Evolutionary conservation across 2,113 vertebrate genomes (phyloP).

Genomic region (Steatornis caripensis): DNA sequence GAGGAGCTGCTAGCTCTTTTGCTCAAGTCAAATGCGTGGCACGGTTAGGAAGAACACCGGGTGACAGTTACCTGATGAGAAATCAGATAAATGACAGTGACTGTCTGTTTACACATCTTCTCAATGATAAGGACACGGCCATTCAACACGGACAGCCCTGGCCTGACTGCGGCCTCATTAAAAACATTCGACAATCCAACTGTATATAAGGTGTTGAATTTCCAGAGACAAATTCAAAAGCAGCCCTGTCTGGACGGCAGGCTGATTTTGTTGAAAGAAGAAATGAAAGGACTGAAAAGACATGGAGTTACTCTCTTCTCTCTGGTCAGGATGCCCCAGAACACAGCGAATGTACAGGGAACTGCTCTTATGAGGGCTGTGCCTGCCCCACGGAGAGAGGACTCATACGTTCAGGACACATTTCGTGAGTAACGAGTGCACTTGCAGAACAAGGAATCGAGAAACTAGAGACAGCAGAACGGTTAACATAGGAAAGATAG

Average conservation of each 20-base stretch:
- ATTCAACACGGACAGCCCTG: neutral
- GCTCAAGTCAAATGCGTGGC: neutral
- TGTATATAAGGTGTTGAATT: neutral
- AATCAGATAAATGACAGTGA: neutral
- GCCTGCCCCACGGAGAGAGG: neutral
- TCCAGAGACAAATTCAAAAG: neutral
- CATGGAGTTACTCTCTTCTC: neutral
- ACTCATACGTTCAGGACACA: neutral
- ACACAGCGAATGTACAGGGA: neutral
- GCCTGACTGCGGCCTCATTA: constrained; percentile 35
- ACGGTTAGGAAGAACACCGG: neutral
- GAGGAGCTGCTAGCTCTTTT: neutral
- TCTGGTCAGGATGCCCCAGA: neutral
- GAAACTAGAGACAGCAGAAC: neutral
- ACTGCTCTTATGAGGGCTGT: neutral
- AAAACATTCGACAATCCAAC: neutral
- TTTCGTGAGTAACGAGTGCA: neutral
- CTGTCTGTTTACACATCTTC: constrained; percentile 31
- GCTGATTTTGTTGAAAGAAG: neutral
- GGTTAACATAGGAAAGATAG: neutral
- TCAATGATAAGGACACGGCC: neutral
- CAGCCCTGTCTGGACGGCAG: neutral
- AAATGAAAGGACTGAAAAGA: neutral
- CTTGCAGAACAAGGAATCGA: neutral
- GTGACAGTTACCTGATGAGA: constrained; percentile 23